Percentiles rank a stretch among this genome's conserved stretches.
These are phyloP conservation scores for Apotomis capreana DNA, from an alignment of 2,888 invertebrate species.

Conservation along the genomic window DNA sequence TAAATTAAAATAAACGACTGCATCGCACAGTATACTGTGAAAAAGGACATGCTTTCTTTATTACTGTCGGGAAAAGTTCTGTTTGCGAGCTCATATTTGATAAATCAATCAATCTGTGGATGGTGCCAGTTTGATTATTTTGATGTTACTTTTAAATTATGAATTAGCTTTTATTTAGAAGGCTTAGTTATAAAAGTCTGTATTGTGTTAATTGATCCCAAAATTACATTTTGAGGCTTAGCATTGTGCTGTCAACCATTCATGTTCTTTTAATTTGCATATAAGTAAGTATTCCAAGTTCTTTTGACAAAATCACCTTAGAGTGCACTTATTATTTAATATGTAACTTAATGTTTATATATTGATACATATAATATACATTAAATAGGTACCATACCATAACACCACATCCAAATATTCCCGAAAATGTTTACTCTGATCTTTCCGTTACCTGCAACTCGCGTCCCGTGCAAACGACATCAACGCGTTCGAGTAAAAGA, in stretches of 20 bases:
- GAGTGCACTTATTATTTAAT: no score
- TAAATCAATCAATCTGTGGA: background rate
- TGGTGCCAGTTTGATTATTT: no score
- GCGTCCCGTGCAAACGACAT: constrained; percentile 73
- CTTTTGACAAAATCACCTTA: no score
- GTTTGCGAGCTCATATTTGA: background rate
- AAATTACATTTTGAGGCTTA: no score
- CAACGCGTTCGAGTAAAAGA: constrained; percentile 70
- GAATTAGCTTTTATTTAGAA: no score
- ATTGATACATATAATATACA: background rate
- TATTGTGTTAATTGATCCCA: no score
- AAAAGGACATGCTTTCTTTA: constrained; percentile 42
- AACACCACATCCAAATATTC: background rate
- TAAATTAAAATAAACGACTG: constrained; percentile 70
- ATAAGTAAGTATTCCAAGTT: no score
- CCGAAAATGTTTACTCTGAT: constrained; percentile 44
- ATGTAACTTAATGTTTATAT: no score
- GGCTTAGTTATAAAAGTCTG: no score
- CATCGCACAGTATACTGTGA: constrained; percentile 55
- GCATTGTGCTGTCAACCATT: no score
- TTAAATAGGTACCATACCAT: background rate
- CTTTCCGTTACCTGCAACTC: constrained; percentile 57
- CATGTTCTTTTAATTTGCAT: no score
- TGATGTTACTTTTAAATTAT: no score
- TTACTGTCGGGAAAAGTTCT: background rate